Base-by-base conservation (phyloP, 2,113 vertebrate species). In the Entosphenus tridentatus region DNA sequence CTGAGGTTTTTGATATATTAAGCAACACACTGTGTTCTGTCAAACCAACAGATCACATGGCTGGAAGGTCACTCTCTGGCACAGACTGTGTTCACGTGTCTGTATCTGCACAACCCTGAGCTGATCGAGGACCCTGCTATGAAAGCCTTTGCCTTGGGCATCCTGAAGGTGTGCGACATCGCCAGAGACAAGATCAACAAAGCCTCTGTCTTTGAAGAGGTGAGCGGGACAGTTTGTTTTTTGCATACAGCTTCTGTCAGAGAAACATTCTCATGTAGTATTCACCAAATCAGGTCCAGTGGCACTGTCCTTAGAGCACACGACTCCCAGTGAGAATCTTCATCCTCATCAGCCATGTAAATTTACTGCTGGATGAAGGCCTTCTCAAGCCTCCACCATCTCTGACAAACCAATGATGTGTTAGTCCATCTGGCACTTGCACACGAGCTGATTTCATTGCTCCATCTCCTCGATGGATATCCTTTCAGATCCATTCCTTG, bases 171-270 rank as follows among this genome's bases (percentile, higher is more conserved):
- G 71, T 96, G 93, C 73, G 93, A 98, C 76, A 98, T 98, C 69
- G 88, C 89, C 70, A 84, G 92, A 72, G 92, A 97, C 78, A 98
- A 98, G 76, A 88, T 98, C 75, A 98, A 96, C 78, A 98, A 98
- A 80, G 92, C 93, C 56, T 89, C 89, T 70, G 93, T 98, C 71
- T 98, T 98, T 74, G 93, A 98, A 77, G 93, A 98, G 88, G 92
- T 90, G 79, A 77, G 72, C n/a, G 73, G 72, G 67, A 56, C 12
- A 54, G 2, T 12, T 59, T 70, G 1, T 2, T 55, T 39, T 16
- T 2, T 21, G 16, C 2, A 70, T 55, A 13, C 55, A 58, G 55
- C 10, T 21, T 11, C 6, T 9, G 68, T 59, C 56, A 12, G 8
- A 12, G 68, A 62, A 1, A 3, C 1, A 68, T 10, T 1, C 12